Percentiles rank a stretch among this genome's conserved stretches.
Evolutionary conservation across 2,113 vertebrate genomes (phyloP).

Genomic region (Ciconia boyciana): DNA sequence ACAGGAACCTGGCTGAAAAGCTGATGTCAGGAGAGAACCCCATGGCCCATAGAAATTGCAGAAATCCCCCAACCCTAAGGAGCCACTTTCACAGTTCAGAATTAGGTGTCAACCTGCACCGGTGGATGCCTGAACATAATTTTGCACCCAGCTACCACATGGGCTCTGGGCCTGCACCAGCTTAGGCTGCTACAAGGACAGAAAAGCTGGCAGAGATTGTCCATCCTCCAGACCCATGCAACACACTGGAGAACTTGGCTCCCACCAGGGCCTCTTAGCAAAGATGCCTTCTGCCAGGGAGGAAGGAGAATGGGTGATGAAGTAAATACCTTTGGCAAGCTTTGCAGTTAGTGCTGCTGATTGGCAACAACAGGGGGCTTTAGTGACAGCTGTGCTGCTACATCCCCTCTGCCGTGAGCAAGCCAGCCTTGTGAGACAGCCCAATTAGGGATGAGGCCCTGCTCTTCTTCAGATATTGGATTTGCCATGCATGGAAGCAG

Average conservation of each 20-base stretch:
- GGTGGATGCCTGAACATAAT: fast-evolving
- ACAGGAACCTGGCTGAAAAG: neutral
- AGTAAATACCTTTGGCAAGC: neutral
- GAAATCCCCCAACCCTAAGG: neutral
- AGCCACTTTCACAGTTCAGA: neutral
- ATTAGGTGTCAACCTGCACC: neutral
- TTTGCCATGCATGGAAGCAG: neutral
- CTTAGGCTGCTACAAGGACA: neutral
- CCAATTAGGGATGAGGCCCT: neutral
- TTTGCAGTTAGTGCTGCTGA: neutral
- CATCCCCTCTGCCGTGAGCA: neutral
- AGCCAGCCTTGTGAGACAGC: neutral
- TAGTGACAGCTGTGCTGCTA: neutral
- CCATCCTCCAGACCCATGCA: neutral
- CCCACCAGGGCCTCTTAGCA: neutral
- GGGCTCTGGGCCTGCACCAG: neutral
- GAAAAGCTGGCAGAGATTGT: neutral
- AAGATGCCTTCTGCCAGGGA: neutral
- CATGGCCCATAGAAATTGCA: fast-evolving
- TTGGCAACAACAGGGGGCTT: neutral
- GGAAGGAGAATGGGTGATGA: neutral
- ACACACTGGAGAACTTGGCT: neutral
- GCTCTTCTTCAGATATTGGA: neutral
- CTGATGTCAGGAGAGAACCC: neutral
- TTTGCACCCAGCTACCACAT: neutral